Base-by-base conservation (phyloP, 2,888 invertebrate genomes). In the Drosophila limbata region DNA sequence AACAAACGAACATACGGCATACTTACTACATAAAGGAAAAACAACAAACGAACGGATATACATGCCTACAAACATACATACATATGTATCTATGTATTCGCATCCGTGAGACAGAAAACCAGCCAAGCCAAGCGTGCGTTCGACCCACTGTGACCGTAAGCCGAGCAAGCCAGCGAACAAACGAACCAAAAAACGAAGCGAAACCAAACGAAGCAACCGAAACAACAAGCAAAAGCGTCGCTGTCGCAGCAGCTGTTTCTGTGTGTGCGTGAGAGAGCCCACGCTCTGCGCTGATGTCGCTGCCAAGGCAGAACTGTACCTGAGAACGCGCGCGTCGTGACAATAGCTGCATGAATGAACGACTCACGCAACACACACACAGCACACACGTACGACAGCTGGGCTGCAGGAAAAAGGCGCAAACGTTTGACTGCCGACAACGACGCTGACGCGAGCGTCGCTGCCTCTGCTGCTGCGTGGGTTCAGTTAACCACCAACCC, bases 261-360 rank as follows among this genome's bases (percentile, higher is more conserved):
- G 11, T 56, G 50, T 39, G 31, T 39, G 45, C 17, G 35, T 8
- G 37, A 51, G 50, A 77, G 83, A 74, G 60, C 25, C 25, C 51
- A 51, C 21, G 15, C 67, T 59, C 60, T 61, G 51, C 51, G 64
- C 67, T 51, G 64, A 67, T 69, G 79, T 45, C 42, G 68, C 52
- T 65, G 77, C 39, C 66, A 69, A 25, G 62, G 69, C 82, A 87
- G 70, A 87, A 84, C 84, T 84, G 84, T 84, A 84, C 84, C 84
- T 84, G 84, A 88, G 83, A 74, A 83, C 83, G 74, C 70, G 70
- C 53, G 69, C 73, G 68, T 77, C 64, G 69, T 73, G 73, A 67
- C 68, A 74, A 66, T 56, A 73, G 80, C 73, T 85, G 88, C 55
- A 84, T 84, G 84, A 84, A 84, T 86, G 84, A 88, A 88, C 80